Base-by-base conservation (phyloP, 1,140 invertebrate genomes). In the Calycopis cecrops region DNA sequence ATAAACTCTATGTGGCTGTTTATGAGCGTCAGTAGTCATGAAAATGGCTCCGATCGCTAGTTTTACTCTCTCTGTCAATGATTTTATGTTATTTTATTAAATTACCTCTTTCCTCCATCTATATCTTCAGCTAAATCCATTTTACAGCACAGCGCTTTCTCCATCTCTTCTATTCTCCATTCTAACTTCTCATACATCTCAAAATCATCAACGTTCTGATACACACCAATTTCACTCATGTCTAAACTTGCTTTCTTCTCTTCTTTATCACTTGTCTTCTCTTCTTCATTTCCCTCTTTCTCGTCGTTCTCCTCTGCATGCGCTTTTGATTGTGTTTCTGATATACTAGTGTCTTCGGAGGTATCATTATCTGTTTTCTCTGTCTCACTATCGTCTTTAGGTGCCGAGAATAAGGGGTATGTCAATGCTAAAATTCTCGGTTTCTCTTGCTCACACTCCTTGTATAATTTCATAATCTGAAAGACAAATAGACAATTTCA, bases 61-160 rank as follows among this genome's bases (percentile, higher is more conserved):
- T n/a, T n/a, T n/a, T n/a, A n/a, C n/a, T n/a, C n/a, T n/a, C n/a
- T n/a, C n/a, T n/a, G n/a, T n/a, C n/a, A n/a, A n/a, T n/a, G n/a
- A n/a, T n/a, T n/a, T n/a, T n/a, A n/a, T 35, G 21, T 50, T 6
- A 33, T 34, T 49, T 35, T 4, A 51, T 33, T 16, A 42, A 9
- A 42, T 12, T 21, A 84, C 82, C 82, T 72, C 49, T 86, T 86
- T 12, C 79, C 79, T 6, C 70, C 72, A 63, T 86, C 83, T 40
- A 86, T 83, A 58, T 86, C 83, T 50, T 86, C 83, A 21, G 83
- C 83, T 16, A 86, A 55, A 60, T 86, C 83, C 76, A 82, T 82
- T 49, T 79, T 59, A 17, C 80, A 82, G 49, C 76, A 78, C 57
- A 86, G 57, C n/a, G 72, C 72, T 12, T 62, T 56, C 52, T 86